phyloP scores from a whole-genome alignment of 2,888 invertebrate genomes.

The Lagria hirta region DNA sequence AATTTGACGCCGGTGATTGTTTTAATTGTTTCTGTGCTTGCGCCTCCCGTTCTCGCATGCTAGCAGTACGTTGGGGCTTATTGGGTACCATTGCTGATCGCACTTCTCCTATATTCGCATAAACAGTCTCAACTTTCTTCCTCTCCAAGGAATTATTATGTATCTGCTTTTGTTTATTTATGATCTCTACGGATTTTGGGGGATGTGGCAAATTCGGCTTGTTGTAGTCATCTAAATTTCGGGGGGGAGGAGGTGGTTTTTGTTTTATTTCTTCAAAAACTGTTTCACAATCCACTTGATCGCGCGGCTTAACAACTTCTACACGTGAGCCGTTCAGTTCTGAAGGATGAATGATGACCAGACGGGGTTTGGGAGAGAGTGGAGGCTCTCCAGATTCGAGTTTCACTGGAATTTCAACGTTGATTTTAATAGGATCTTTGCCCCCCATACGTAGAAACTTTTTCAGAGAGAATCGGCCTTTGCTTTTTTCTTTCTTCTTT shows the following conservation, averaged over 20 bases:
- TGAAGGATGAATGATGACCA: slow-evolving; percentile 86
- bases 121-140: slow-evolving; percentile 61
- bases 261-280: slow-evolving; percentile 34
- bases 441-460: slow-evolving; percentile 80
- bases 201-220: slow-evolving; percentile 69
- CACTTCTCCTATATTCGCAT: slow-evolving; percentile 84
- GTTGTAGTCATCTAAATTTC: slow-evolving; percentile 56
- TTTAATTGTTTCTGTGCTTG: slow-evolving; percentile 58
- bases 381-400: neutral
- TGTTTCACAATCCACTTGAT: slow-evolving; percentile 26
- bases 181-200: slow-evolving; percentile 63
- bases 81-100: slow-evolving; percentile 74
- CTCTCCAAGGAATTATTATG: slow-evolving; percentile 29
- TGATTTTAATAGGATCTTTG: slow-evolving; percentile 66
- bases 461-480: slow-evolving; percentile 77
- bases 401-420: slow-evolving; percentile 4
- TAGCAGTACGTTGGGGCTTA: slow-evolving; percentile 84
- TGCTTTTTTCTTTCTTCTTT: slow-evolving; percentile 68
- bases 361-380: slow-evolving; percentile 52
- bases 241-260: slow-evolving; percentile 73
- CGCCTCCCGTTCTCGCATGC: slow-evolving; percentile 78
- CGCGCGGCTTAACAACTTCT: slow-evolving; percentile 66
- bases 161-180: slow-evolving; percentile 57
- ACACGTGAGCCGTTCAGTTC: slow-evolving; percentile 81
- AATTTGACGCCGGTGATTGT: slow-evolving; percentile 36